These are phyloP conservation scores for Apus apus DNA, from an alignment of 2,113 vertebrate species.

Conservation along the genomic window DNA sequence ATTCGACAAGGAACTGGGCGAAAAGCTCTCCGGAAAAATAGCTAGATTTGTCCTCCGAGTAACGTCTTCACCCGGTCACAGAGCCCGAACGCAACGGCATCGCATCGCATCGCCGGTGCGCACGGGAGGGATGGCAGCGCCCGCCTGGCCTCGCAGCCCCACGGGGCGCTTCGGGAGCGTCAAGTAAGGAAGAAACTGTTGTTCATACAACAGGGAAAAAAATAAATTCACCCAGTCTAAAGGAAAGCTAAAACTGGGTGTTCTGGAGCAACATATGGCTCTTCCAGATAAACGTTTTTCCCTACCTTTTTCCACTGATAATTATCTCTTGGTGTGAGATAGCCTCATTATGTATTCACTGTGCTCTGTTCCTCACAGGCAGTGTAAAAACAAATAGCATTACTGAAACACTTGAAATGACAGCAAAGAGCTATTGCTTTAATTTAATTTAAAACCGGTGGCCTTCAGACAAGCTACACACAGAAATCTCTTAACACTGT, in stretches of 20 bases:
- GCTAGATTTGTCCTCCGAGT: not conserved
- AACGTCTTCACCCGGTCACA: no score
- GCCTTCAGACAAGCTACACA: not conserved
- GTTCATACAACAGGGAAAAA: not conserved
- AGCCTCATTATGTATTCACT: not conserved
- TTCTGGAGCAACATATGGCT: not conserved
- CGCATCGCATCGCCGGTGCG: accelerated
- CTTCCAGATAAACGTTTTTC: not conserved
- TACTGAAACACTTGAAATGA: not conserved
- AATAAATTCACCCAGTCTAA: not conserved
- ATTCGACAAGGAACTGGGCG: no score
- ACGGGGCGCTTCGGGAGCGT: accelerated
- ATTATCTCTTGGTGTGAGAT: not conserved
- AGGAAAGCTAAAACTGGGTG: not conserved
- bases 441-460: constrained; percentile 10
- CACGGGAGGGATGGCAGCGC: accelerated
- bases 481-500: not conserved
- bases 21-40: no score
- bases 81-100: no score
- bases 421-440: constrained; percentile 2
- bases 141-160: not conserved
- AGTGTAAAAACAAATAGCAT: not conserved
- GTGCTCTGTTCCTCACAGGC: not conserved
- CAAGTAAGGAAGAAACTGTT: not conserved
- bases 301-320: not conserved